A percentile compares a stretch with the other conserved stretches of the same genome.
Conservation (phyloP, 2,888 invertebrate genomes). For the Ichneumon xanthorius region DNA sequence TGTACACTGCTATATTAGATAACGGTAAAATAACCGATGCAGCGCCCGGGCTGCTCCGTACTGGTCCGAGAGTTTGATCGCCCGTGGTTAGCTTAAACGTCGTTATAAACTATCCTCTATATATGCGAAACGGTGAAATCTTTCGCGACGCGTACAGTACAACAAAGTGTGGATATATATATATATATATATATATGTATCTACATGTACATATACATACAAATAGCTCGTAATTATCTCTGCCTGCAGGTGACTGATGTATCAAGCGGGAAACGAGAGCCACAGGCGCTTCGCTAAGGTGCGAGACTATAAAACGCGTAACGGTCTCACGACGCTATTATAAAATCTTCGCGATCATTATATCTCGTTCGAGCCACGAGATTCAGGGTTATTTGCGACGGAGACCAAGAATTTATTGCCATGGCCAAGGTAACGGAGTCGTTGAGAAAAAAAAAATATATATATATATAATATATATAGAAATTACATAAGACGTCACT, state of each 20-base stretch:
- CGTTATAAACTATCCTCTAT: constrained; percentile 42
- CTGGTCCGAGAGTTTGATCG: constrained; percentile 45
- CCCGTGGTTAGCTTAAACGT: constrained; percentile 53
- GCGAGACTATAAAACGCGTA: constrained; percentile 52
- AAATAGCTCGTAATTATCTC: constrained; percentile 43
- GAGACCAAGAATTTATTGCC: constrained; percentile 54
- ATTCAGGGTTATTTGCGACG: constrained; percentile 37
- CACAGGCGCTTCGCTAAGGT: constrained; percentile 19
- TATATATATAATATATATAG: constrained; percentile 2
- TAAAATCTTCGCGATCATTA: constrained; percentile 19
- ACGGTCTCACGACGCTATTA: constrained; percentile 44
- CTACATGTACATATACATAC: not conserved
- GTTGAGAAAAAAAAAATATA: constrained; percentile 33
- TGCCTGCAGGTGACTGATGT: constrained; percentile 49
- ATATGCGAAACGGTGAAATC: constrained; percentile 12
- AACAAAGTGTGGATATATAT: not conserved
- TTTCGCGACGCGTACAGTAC: constrained; percentile 2
- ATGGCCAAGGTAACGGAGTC: constrained; percentile 60
- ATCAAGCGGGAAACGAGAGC: constrained; percentile 22
- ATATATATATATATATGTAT: not conserved
- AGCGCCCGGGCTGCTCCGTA: constrained; percentile 17
- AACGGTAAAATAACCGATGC: constrained; percentile 66
- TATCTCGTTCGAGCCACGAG: constrained; percentile 13
- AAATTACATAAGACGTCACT: constrained; percentile 1
- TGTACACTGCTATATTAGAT: constrained; percentile 56